Conservation (phyloP, 2,113 vertebrate species). For the Tragelaphus buxtoni region DNA sequence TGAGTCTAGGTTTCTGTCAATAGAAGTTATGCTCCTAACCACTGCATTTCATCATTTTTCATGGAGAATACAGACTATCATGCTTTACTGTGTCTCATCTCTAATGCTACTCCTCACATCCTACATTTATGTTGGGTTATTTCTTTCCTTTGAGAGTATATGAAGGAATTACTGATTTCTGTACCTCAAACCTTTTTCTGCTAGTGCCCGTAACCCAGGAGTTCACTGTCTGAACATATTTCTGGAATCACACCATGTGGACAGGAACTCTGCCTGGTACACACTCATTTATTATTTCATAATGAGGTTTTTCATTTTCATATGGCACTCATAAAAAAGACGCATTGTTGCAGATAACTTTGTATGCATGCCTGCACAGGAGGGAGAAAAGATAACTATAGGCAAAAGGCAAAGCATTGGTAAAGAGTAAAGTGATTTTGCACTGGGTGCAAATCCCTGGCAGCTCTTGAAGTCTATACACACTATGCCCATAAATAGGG, state of each 20-base stretch:
- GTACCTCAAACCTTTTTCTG: neutral
- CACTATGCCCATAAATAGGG: neutral
- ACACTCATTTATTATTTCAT: neutral
- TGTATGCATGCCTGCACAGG: neutral
- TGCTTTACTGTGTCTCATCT: neutral
- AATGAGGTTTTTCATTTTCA: neutral
- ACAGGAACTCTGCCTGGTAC: neutral
- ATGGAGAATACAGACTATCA: neutral
- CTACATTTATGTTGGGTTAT: neutral
- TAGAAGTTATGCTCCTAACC: neutral
- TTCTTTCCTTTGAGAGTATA: neutral
- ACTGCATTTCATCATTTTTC: neutral
- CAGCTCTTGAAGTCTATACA: neutral
- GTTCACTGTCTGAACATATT: neutral
- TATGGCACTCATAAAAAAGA: neutral
- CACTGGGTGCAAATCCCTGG: neutral
- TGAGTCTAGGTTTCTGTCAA: neutral
- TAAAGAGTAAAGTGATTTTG: neutral
- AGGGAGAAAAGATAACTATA: neutral
- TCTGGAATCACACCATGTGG: neutral
- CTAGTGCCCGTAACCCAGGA: neutral
- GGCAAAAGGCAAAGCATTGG: neutral
- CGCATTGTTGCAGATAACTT: neutral
- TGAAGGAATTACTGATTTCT: neutral
- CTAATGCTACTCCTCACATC: neutral